Conservation (phyloP, 2,113 vertebrate genomes). For the Callionymus lyra region DNA sequence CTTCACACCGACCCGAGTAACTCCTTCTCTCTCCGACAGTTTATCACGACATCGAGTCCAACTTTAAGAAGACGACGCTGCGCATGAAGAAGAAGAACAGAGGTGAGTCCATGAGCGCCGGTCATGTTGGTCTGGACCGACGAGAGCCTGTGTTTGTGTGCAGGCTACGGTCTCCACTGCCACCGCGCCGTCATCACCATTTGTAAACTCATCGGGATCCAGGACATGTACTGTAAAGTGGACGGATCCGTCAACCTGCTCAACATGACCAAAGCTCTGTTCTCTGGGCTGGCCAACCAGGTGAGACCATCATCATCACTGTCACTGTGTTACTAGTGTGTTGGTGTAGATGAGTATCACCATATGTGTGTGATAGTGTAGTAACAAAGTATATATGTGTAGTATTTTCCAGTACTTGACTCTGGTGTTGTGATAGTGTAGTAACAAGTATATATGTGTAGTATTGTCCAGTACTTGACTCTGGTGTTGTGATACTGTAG, state of each 20-base stretch:
- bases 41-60: conserved; percentile 81
- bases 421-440: no score
- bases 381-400: no score
- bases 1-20: background rate
- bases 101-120: no score
- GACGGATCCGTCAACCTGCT: conserved; percentile 80
- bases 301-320: conserved; percentile 63
- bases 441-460: no score
- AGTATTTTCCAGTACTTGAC: no score
- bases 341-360: no score
- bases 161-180: conserved; percentile 88
- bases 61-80: conserved; percentile 79
- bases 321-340: no score
- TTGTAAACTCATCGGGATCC: conserved; percentile 85
- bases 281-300: conserved; percentile 77
- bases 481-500: no score
- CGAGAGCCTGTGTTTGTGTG: background rate
- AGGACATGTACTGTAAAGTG: conserved; percentile 89
- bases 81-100: conserved; percentile 85
- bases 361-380: no score
- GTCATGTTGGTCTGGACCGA: no score
- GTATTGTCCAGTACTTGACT: no score
- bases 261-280: conserved; percentile 83
- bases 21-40: conserved; percentile 60
- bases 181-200: conserved; percentile 89